Conservation (phyloP, 2,888 invertebrate genomes). For the Scaptomyza polygonia region DNA sequence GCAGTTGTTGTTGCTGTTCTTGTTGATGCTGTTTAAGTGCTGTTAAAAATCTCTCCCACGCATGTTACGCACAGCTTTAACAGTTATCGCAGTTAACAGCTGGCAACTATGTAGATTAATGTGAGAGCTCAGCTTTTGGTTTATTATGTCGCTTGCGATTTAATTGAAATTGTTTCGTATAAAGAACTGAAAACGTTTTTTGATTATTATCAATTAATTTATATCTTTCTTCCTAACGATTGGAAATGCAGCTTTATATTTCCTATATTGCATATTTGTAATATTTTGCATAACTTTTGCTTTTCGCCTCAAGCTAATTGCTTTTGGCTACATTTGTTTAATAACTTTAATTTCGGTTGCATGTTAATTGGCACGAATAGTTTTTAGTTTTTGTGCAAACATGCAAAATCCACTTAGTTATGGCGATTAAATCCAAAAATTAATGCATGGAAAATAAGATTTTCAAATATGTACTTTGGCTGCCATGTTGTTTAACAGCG, state of each 20-base stretch:
- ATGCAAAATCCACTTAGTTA: conserved; percentile 39
- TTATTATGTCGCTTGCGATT: too few species aligned
- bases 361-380: conserved; percentile 43
- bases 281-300: conserved; percentile 37
- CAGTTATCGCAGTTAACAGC: conserved; percentile 37
- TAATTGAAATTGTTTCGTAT: too few species aligned
- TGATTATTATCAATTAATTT: too few species aligned
- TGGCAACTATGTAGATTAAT: neutral
- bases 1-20: conserved; percentile 1
- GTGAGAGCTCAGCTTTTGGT: neutral
- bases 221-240: too few species aligned
- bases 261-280: conserved; percentile 7
- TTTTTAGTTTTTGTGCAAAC: conserved; percentile 19
- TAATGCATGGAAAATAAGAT: conserved; percentile 20
- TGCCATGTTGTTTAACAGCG: conserved; percentile 31
- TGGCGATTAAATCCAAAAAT: conserved; percentile 18
- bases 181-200: too few species aligned
- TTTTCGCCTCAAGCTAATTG: conserved; percentile 51
- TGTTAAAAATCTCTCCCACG: conserved; percentile 15
- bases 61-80: conserved; percentile 41
- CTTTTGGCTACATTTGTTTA: conserved; percentile 21
- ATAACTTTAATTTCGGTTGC: conserved; percentile 36
- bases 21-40: conserved; percentile 9
- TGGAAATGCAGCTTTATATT: neutral
- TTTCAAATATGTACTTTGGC: conserved; percentile 6